Base-by-base conservation (phyloP, 2,797 vertebrate genomes). In the Myotis pilosus region DNA sequence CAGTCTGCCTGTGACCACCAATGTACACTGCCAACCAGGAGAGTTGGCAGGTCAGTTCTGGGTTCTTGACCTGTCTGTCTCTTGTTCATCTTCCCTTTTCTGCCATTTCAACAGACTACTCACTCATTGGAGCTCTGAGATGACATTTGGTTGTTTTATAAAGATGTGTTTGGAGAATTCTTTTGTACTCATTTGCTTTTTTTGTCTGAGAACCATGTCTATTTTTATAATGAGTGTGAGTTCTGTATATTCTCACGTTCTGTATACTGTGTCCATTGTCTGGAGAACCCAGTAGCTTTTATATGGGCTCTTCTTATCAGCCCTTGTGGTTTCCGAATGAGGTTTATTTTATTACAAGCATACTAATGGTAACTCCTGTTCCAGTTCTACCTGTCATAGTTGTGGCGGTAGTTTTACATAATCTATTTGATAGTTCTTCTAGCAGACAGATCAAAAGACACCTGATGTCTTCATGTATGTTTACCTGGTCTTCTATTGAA, bases 171-270 rank as follows among this genome's bases (percentile, higher is more conserved):
- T 96, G 94, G 89, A 97, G 94, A 96, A 97, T 98, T 96, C 90
- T 98, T 98, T 98, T 98, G 90, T 98, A 98, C 94, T 94, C 8
- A 76, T 98, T 98, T 96, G 96, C 92, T 95, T 97, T 96, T 94
- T 94, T 36, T 55, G 97, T 98, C 97, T 91, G 97, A 98, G 96
- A 98, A 98, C 98, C 96, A 97, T 98, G 98, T 98, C 96, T 98
- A 98, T 98, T 98, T 98, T 98, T 98, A 97, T 98, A 98, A 98
- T 96, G 95, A 90, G 96, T 97, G 97, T 98, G 94, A 97, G 96
- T 96, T 97, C 97, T 98, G 72, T 98, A 96, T 97, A 97, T 96
- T 96, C 97, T 97, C 96, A 96, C 49, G 93, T 94, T 92, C 96
- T 94, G 85, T 94, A 90, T 96, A 96, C 89, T 96, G 94, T 97